Conservation (phyloP, 92 coral and sea anemone genomes). For the Metridium senile region DNA sequence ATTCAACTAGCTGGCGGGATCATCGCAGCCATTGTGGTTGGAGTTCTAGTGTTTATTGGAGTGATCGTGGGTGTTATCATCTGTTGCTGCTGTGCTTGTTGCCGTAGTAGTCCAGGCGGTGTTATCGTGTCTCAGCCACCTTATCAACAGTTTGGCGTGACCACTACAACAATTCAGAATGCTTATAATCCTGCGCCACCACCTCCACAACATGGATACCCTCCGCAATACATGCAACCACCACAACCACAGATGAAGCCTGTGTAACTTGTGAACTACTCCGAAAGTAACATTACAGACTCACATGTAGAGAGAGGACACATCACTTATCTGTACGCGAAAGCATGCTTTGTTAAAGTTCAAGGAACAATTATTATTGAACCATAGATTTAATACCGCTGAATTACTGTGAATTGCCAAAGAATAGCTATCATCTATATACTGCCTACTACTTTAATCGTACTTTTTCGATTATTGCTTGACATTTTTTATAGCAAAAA, state of each 20-base stretch:
- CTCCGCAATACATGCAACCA: not conserved
- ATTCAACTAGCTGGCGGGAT: constrained; percentile 27
- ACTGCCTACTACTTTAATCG: no score
- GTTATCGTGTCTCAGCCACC: constrained; percentile 26
- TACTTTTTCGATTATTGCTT: no score
- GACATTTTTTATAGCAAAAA: no score
- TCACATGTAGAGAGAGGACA: no score
- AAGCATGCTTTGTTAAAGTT: no score
- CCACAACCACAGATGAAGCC: constrained; percentile 1
- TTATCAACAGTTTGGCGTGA: constrained; percentile 33
- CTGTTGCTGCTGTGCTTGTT: constrained; percentile 44
- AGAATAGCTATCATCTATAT: no score
- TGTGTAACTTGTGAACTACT: constrained; percentile 1
- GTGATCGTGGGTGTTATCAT: constrained; percentile 25
- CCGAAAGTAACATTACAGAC: no score
- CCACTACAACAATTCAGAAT: not conserved
- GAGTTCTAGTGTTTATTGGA: constrained; percentile 10
- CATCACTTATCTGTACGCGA: no score
- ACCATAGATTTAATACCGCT: no score
- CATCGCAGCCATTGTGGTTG: constrained; percentile 22
- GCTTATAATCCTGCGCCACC: not conserved
- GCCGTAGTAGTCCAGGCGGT: constrained; percentile 16
- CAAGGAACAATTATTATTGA: no score
- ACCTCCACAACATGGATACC: not conserved
- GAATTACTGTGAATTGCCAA: no score